Evolutionary conservation across 2,888 invertebrate species (phyloP).

Genomic region (Drosophila leonis): DNA sequence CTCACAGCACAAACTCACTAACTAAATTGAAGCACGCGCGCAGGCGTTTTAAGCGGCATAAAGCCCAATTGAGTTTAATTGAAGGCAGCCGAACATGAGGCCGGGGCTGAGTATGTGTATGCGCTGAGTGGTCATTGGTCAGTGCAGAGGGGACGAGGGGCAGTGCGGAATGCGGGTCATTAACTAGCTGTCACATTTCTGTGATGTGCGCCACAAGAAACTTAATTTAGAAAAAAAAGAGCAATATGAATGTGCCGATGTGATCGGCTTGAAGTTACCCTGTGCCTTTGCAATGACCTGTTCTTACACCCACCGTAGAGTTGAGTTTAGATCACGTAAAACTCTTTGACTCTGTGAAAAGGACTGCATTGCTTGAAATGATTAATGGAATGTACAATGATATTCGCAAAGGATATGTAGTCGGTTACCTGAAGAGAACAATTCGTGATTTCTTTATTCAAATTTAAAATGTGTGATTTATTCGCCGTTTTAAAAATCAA

Average conservation of each 20-base stretch:
- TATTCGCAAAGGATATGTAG: background rate
- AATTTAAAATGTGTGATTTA: too few species aligned
- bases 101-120: constrained; percentile 18
- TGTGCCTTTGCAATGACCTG: background rate
- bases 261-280: constrained; percentile 9
- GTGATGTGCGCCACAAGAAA: constrained; percentile 61
- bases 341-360: background rate
- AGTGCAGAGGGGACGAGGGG: constrained; percentile 1
- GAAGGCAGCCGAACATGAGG: constrained; percentile 55
- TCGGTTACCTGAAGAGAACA: too few species aligned
- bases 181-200: constrained; percentile 77
- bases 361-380: too few species aligned
- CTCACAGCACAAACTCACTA: constrained; percentile 20
- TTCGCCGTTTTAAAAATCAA: too few species aligned
- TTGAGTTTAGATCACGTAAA: background rate
- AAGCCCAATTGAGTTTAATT: constrained; percentile 78
- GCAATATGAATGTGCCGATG: background rate
- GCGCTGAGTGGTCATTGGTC: constrained; percentile 5
- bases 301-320: background rate
- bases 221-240: constrained; percentile 56
- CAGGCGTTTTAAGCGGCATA: constrained; percentile 71
- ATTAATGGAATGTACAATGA: background rate
- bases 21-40: constrained; percentile 80
- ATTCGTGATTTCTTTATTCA: too few species aligned
- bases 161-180: constrained; percentile 37